Base-by-base conservation (phyloP, 1,140 invertebrate genomes). In the Heliothis subflexa region DNA sequence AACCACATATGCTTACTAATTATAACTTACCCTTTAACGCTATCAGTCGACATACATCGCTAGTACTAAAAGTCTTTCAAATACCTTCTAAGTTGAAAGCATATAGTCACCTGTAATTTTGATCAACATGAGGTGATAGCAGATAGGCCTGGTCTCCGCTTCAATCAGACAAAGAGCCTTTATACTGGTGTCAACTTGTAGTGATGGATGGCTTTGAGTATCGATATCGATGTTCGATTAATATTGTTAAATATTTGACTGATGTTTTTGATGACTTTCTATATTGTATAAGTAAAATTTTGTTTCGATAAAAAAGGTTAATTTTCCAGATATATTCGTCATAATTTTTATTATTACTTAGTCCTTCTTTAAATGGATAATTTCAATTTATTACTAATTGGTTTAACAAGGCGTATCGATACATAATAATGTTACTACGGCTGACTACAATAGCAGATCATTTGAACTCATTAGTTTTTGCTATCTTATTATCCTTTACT, bases 121-220 rank as follows among this genome's bases (percentile, higher is more conserved):
- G 40, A 72, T 76, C 55, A 72, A 47, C 40, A 64, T 79, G 73
- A 59, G 40, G 33, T 82, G 81, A 82, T 86, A 86, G 82, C 80
- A 49, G 45, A 62, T 68, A 68, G 64, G 64, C 47, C 14, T 0
- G 61, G 64, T 78, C 80, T 80, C 75, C 82, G 85, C 79, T 88
- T 86, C 88, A 90, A 92, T 92, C 89, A 87, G 82, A 92, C 87
- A 92, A 92, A 92, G 89, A 92, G 89, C 85, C 82, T 90, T 85
- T 86, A 83, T 80, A 81, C 71, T 79, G 80, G 81, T 84, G 83
- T 85, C 80, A 80, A 81, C 80, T 78, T 64, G n/a, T 87, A 89
- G 86, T 70, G 85, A 82, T 82, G 87, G 64, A 11, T 0, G 9
- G 52, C 1, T 13, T 33, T 11, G 2, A 7, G n/a, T 59, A 64